These are phyloP conservation scores for Phrynocephalus forsythii DNA, from an alignment of 2,797 vertebrate species.

Conservation along the genomic window DNA sequence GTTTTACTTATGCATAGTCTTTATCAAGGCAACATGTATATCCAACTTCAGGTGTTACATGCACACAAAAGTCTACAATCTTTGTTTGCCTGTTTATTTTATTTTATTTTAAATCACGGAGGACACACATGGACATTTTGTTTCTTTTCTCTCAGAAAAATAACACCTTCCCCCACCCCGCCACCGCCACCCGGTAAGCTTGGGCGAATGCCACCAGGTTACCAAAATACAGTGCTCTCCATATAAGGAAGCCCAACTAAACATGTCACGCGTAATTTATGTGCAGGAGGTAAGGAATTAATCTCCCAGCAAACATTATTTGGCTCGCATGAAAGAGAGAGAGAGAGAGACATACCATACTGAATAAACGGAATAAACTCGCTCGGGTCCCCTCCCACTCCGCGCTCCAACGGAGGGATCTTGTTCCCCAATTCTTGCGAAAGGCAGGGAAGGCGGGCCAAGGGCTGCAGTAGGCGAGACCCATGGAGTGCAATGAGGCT, in stretches of 20 bases:
- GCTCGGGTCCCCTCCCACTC: too few species aligned
- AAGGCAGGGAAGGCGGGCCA: too few species aligned
- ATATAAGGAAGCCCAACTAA: slow-evolving; percentile 88
- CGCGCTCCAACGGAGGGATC: neutral
- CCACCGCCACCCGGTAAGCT: slow-evolving; percentile 77
- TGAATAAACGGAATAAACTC: neutral
- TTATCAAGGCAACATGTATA: slow-evolving; percentile 12
- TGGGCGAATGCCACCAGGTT: slow-evolving; percentile 79
- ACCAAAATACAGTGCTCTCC: slow-evolving; percentile 82
- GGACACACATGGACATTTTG: neutral
- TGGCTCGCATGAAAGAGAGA: slow-evolving; percentile 63
- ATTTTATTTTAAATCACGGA: too few species aligned
- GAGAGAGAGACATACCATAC: slow-evolving; percentile 57
- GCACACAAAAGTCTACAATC: neutral
- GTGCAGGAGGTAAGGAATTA: slow-evolving; percentile 82
- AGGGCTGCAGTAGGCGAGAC: neutral
- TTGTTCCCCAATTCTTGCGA: neutral
- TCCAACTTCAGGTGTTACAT: slow-evolving; percentile 34
- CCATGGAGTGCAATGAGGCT: neutral
- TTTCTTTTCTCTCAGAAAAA: slow-evolving; percentile 20
- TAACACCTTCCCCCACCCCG: slow-evolving; percentile 46
- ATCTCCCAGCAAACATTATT: slow-evolving; percentile 80
- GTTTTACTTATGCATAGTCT: too few species aligned
- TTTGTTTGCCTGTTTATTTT: neutral
- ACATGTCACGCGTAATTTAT: slow-evolving; percentile 90